Conservation (phyloP, 2,113 vertebrate species). For the Mellivora capensis region DNA sequence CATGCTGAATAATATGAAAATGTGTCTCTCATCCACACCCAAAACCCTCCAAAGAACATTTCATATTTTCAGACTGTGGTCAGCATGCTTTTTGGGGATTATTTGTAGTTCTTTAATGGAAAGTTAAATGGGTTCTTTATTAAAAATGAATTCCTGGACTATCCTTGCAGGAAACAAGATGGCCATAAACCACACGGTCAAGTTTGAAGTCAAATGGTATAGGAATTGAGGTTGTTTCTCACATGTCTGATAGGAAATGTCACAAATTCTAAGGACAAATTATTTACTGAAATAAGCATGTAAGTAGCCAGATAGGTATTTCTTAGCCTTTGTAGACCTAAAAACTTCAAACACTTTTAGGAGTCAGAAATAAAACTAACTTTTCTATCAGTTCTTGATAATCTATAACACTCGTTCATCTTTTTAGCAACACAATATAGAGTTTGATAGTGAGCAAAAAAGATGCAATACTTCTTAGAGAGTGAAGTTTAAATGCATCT, state of each 20-base stretch:
- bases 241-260: neutral
- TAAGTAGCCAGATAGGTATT: constrained; percentile 11
- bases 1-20: constrained; percentile 82
- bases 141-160: constrained; percentile 75
- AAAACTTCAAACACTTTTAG: constrained; percentile 17
- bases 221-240: constrained; percentile 58
- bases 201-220: constrained; percentile 67
- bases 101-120: constrained; percentile 75
- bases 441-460: neutral
- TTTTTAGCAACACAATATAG: neutral
- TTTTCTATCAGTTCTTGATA: neutral
- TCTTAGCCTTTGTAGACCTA: constrained; percentile 26
- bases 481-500: neutral
- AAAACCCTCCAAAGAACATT: constrained; percentile 81
- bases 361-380: neutral
- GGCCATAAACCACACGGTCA: constrained; percentile 71
- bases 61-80: constrained; percentile 84
- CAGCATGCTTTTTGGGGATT: constrained; percentile 71
- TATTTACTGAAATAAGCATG: constrained; percentile 5
- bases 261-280: neutral
- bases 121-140: constrained; percentile 76
- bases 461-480: neutral
- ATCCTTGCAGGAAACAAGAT: constrained; percentile 73
- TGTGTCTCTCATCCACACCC: constrained; percentile 82
- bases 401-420: neutral